Base-by-base conservation (phyloP, 2,888 invertebrate species). In the Drosophila trichaetosa region DNA sequence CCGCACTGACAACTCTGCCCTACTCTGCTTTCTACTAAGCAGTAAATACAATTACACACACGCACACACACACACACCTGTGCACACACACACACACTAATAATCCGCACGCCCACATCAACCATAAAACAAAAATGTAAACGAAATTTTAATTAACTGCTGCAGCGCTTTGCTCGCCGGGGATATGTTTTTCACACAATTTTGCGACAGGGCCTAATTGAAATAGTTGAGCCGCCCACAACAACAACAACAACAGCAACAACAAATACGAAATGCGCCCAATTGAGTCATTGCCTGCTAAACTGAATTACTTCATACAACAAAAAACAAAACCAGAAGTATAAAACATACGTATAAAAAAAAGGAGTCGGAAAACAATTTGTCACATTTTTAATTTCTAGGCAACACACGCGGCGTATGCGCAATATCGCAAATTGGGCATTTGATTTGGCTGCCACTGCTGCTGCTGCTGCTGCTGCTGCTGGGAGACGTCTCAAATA, bases 381-480 rank as follows among this genome's bases (percentile, higher is more conserved):
- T 46, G 46, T 46, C 46, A 46, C 46, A 46, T 46, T 46, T 46
- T 46, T 46, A 24, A 46, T 46, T 46, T 7, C 53, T 49, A 49
- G 51, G 34, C 34, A 58, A n/a, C 56, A 52, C 59, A 76, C 73
- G 78, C 57, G 74, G 65, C 89, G 87, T 87, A 89, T 89, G 70
- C 75, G 87, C 87, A 84, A 89, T 84, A 84, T 82, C 49, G 77
- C 89, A 89, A 87, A 85, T 85, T 84, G 89, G 77, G 87, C 89
- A 84, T 89, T 87, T 87, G 85, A 89, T 89, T 89, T 84, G 85
- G 76, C 82, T 70, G 82, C 78, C 68, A 60, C 61, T 64, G 27
- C 31, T 83, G 86, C 83, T 73, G 69, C 82, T 71, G 63, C 72
- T 59, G 64, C 4, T 27, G 27, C 65, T 66, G 46, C 59, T 66